phyloP scores from a whole-genome alignment of 1,140 invertebrate genomes.

The Araneus ventricosus region DNA sequence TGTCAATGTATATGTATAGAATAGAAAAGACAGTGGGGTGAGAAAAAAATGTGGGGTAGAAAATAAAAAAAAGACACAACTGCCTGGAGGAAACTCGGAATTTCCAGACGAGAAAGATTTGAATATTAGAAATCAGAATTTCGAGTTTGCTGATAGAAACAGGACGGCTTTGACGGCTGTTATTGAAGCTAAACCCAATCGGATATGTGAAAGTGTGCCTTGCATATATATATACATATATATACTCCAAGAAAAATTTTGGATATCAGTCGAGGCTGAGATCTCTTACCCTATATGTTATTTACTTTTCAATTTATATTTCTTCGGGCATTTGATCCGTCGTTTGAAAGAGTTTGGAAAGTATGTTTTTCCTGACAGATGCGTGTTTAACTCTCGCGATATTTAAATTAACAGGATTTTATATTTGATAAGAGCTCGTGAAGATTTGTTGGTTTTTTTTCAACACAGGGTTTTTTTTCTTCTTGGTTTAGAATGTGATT shows the following conservation, averaged over 20 bases:
- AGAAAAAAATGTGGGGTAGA: background rate
- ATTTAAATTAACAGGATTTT: background rate
- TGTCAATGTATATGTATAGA: slow-evolving; percentile 27
- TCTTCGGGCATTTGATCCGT: background rate
- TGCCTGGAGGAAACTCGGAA: slow-evolving; percentile 9
- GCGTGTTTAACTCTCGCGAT: background rate
- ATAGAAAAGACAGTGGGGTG: background rate
- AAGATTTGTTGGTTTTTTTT: background rate
- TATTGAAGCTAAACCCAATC: slow-evolving; percentile 50
- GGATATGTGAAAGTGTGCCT: background rate
- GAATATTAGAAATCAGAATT: slow-evolving; percentile 48
- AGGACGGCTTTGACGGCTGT: slow-evolving; percentile 32
- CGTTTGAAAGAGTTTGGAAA: background rate
- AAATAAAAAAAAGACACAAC: background rate
- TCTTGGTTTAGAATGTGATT: no score
- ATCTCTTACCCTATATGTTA: slow-evolving; percentile 1
- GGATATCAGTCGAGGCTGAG: background rate
- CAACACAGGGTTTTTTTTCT: no score
- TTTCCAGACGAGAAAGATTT: slow-evolving; percentile 52
- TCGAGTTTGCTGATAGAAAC: slow-evolving; percentile 33
- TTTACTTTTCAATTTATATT: slow-evolving; percentile 55
- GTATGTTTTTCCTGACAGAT: background rate
- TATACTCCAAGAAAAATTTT: background rate
- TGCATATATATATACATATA: background rate
- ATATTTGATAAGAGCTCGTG: background rate